Evolutionary conservation across 2,888 invertebrate species (phyloP).

Genomic region (Andrena hattorfiana): DNA sequence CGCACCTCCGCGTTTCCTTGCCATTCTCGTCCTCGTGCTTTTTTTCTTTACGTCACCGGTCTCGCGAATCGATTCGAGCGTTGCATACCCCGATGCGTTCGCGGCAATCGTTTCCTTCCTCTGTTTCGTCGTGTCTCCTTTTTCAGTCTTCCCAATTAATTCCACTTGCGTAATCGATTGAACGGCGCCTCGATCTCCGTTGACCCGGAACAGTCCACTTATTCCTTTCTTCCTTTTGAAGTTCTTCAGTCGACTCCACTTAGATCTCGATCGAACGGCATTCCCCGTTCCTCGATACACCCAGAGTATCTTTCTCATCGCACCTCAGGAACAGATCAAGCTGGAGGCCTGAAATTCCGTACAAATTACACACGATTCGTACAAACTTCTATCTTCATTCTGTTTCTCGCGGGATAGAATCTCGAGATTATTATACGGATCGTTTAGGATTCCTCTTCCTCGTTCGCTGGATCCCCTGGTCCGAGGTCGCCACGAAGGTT

Average conservation of each 20-base stretch:
- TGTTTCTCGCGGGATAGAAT: no score
- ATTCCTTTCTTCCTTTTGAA: not conserved
- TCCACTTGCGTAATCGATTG: not conserved
- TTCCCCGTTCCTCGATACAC: not conserved
- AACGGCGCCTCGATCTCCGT: not conserved
- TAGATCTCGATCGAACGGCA: not conserved
- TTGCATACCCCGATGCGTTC: not conserved
- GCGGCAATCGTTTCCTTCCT: not conserved
- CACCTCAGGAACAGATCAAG: no score
- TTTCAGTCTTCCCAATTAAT: not conserved
- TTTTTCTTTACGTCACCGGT: not conserved
- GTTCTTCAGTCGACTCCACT: no score
- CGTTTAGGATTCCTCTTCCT: no score
- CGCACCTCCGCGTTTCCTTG: conserved; percentile 44
- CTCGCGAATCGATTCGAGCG: conserved; percentile 14
- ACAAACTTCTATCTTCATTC: no score
- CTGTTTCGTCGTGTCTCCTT: not conserved
- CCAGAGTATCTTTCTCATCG: not conserved
- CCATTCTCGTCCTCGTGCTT: conserved; percentile 13
- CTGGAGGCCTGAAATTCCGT: no score
- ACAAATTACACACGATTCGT: no score
- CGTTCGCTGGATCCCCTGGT: no score
- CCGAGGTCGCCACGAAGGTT: no score
- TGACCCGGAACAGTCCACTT: not conserved
- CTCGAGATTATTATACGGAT: no score